A percentile compares a stretch with the other conserved stretches of the same genome.
Evolutionary conservation across 2,113 vertebrate species (phyloP).

Genomic region (Pitta sordida): DNA sequence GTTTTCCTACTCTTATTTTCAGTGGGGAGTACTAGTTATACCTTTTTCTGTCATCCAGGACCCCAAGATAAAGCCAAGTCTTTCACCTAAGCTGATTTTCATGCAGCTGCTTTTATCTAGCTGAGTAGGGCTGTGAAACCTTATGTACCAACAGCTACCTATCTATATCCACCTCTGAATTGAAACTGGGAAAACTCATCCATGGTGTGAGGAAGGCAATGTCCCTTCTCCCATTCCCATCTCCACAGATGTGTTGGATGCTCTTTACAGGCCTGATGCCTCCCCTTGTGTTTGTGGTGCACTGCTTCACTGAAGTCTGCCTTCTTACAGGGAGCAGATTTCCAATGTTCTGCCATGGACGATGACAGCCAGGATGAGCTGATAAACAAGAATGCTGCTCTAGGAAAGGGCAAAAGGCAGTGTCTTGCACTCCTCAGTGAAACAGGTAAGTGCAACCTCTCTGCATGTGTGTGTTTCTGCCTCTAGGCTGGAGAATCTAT

Average conservation of each 20-base stretch:
- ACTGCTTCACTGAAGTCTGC: background rate
- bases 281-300: background rate
- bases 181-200: background rate
- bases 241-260: accelerated
- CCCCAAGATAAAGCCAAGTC: background rate
- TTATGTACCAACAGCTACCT: accelerated
- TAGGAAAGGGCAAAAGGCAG: slow-evolving; percentile 72
- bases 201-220: accelerated
- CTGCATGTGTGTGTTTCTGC: accelerated
- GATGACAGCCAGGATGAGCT: slow-evolving; percentile 90
- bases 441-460: slow-evolving; percentile 67
- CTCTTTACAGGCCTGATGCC: accelerated
- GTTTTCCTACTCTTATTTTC: background rate
- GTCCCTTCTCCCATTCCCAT: accelerated
- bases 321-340: slow-evolving; percentile 24
- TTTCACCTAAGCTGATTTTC: background rate
- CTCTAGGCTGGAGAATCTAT: background rate
- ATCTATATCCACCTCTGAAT: background rate
- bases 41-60: background rate
- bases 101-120: background rate
- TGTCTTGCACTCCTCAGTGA: slow-evolving; percentile 66
- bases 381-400: slow-evolving; percentile 74
- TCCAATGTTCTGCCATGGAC: slow-evolving; percentile 87
- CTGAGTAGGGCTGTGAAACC: background rate
- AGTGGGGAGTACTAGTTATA: background rate